Conservation (phyloP, 2,888 invertebrate genomes). For the Xestoiulus laeticollis region DNA sequence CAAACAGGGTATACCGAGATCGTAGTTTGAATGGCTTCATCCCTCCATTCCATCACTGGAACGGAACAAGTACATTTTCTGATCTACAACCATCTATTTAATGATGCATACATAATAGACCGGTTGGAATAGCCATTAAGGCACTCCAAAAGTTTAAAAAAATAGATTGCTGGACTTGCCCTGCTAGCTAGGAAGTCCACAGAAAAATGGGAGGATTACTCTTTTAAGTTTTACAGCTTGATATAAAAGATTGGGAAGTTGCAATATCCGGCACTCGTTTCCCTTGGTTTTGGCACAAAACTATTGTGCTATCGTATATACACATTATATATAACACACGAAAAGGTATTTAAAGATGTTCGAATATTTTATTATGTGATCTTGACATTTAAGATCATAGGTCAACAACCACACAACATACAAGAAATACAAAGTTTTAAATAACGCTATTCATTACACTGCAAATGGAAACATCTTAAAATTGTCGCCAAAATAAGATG, state of each 20-base stretch:
- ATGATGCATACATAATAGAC: slow-evolving; percentile 40
- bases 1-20: not conserved
- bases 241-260: slow-evolving; percentile 12
- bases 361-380: not conserved
- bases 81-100: slow-evolving; percentile 44
- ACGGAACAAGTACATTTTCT: slow-evolving; percentile 44
- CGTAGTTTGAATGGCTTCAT: not conserved
- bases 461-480: too few relatives aligned
- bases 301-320: too few relatives aligned
- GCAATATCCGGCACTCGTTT: not conserved
- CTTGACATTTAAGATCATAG: too few relatives aligned
- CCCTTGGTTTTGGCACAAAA: not conserved
- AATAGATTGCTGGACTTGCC: slow-evolving; percentile 18
- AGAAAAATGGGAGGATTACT: slow-evolving; percentile 24
- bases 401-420: too few relatives aligned
- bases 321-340: not conserved
- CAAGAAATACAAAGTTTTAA: too few relatives aligned
- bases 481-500: too few relatives aligned
- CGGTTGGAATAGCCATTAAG: slow-evolving; percentile 22
- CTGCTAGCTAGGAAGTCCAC: slow-evolving; percentile 10
- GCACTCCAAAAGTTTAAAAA: slow-evolving; percentile 23
- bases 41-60: slow-evolving; percentile 36
- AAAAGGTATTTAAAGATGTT: not conserved
- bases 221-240: slow-evolving; percentile 1
- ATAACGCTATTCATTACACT: too few relatives aligned